A percentile compares a stretch with the other conserved stretches of the same genome.
phyloP scores from a whole-genome alignment of 2,888 invertebrate species.

The Iselma pallidipennis region DNA sequence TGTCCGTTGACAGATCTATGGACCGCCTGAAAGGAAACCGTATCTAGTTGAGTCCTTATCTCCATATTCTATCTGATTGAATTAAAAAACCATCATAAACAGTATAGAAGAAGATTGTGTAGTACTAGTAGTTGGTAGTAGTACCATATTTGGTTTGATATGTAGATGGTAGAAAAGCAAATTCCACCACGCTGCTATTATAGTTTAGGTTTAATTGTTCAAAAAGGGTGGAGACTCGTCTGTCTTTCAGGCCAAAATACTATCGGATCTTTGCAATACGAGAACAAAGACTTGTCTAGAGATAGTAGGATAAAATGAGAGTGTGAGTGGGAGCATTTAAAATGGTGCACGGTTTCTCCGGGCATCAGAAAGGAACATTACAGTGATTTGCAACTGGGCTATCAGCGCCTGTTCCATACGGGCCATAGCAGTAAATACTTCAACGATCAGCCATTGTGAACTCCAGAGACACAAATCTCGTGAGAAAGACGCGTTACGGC shows the following conservation, averaged over 20 bases:
- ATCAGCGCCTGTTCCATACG: conserved; percentile 47
- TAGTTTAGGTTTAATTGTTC: not conserved
- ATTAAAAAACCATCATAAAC: conserved; percentile 23
- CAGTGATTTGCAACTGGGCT: conserved; percentile 52
- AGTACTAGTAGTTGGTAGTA: not conserved
- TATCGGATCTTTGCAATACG: not conserved
- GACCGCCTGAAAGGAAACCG: conserved; percentile 47
- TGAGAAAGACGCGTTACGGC: conserved; percentile 45
- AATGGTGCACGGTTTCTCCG: conserved; percentile 18
- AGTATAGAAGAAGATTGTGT: not conserved
- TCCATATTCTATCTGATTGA: conserved; percentile 40
- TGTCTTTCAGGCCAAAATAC: not conserved
- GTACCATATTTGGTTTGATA: not conserved
- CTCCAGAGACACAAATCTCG: conserved; percentile 54
- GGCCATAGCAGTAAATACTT: conserved; percentile 54
- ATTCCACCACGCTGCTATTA: no score
- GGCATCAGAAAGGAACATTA: conserved; percentile 45
- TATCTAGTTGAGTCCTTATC: conserved; percentile 42
- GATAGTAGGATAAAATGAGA: not conserved
- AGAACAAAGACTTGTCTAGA: conserved; percentile 3
- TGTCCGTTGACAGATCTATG: conserved; percentile 54
- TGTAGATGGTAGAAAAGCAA: no score
- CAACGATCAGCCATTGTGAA: conserved; percentile 56
- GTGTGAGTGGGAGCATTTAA: conserved; percentile 26
- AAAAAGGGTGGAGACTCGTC: not conserved